Percentiles rank a stretch among this genome's conserved stretches.
phyloP scores from a whole-genome alignment of 2,113 vertebrate genomes.

The Tor tambroides region DNA sequence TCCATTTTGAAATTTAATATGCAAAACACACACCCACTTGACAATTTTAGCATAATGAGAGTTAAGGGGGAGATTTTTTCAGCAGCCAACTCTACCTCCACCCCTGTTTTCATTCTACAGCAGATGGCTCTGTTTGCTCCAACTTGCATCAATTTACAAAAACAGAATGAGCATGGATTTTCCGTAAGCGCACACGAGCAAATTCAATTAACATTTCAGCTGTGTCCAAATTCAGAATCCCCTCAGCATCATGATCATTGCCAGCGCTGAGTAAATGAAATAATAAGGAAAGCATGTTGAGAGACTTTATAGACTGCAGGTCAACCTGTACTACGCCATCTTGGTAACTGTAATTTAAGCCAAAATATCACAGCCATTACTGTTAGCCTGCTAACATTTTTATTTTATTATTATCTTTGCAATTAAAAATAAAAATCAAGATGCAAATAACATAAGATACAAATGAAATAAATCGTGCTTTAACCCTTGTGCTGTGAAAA shows the following conservation, averaged over 20 bases:
- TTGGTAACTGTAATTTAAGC: not conserved
- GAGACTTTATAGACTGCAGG: not conserved
- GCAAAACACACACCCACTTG: constrained; percentile 2
- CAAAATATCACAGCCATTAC: not conserved
- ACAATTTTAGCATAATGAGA: constrained; percentile 26
- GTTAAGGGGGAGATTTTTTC: constrained; percentile 11
- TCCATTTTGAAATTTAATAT: constrained; percentile 15
- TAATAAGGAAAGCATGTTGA: constrained; percentile 13
- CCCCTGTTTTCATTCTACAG: constrained; percentile 16
- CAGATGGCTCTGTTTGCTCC: constrained; percentile 50
- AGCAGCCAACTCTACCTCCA: constrained; percentile 8
- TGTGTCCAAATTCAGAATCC: constrained; percentile 32
- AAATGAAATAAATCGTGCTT: too few relatives aligned
- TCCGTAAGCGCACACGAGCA: constrained; percentile 39
- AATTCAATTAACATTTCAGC: constrained; percentile 47
- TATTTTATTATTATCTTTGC: not conserved
- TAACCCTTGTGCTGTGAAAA: too few relatives aligned
- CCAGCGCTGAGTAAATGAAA: not conserved
- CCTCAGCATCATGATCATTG: not conserved
- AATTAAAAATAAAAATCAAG: too few relatives aligned
- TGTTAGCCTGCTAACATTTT: not conserved
- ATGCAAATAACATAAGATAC: too few relatives aligned
- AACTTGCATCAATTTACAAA: constrained; percentile 46
- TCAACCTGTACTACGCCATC: not conserved
- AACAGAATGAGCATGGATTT: constrained; percentile 37